Percentiles rank a stretch among this genome's conserved stretches.
Conservation (phyloP, 2,113 vertebrate species). For the Equus quagga region DNA sequence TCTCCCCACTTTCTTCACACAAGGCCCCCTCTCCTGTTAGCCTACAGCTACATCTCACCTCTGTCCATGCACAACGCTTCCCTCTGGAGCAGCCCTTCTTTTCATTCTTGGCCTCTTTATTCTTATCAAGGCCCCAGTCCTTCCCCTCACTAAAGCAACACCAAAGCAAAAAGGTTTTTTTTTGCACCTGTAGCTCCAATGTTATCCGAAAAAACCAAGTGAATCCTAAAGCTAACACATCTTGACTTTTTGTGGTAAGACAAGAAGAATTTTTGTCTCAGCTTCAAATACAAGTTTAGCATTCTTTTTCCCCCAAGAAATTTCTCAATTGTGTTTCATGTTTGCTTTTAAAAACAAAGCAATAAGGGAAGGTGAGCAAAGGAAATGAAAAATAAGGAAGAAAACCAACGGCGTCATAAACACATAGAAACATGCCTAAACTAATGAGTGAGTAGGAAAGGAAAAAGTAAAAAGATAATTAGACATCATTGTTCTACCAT, state of each 20-base stretch:
- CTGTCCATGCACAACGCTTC: not conserved
- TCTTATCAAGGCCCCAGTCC: not conserved
- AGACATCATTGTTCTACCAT: not conserved
- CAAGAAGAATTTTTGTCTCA: not conserved
- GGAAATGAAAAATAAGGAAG: conserved; percentile 23
- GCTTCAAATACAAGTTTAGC: not conserved
- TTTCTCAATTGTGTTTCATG: not conserved
- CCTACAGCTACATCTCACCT: not conserved
- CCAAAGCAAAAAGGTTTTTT: not conserved
- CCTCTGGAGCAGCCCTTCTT: not conserved
- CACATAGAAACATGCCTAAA: not conserved
- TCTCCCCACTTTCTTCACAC: not conserved
- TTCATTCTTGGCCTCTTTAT: not conserved
- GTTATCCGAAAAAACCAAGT: not conserved
- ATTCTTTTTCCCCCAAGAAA: not conserved
- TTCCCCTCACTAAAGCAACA: not conserved
- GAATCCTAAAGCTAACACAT: not conserved
- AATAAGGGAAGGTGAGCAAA: not conserved
- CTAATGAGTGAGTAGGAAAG: not conserved
- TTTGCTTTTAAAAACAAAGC: conserved; percentile 31
- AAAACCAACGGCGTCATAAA: not conserved
- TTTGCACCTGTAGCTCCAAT: not conserved
- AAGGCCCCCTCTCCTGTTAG: not conserved
- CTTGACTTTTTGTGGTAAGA: not conserved
- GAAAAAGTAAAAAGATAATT: not conserved